These are phyloP conservation scores for Strix uralensis DNA, from an alignment of 2,113 vertebrate genomes.

Conservation along the genomic window DNA sequence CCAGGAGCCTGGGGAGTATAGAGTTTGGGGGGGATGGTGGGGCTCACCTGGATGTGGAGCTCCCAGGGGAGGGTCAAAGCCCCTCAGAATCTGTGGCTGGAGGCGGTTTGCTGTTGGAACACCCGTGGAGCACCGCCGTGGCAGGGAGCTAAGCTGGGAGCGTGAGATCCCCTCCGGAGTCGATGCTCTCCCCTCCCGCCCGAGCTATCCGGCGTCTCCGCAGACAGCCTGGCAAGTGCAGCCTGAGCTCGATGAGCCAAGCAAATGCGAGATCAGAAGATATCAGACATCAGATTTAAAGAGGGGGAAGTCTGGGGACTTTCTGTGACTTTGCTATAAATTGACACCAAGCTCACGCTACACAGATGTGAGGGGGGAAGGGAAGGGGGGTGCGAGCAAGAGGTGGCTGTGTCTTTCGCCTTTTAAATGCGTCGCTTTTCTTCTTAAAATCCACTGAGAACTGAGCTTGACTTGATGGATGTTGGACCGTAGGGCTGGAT, in stretches of 20 bases:
- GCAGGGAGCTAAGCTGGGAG: background rate
- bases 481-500: background rate
- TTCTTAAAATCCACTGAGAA: background rate
- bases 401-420: background rate
- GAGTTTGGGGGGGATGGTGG: background rate
- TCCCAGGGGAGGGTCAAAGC: background rate
- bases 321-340: constrained; percentile 9
- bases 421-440: accelerated
- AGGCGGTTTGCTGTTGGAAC: background rate
- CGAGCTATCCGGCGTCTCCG: accelerated
- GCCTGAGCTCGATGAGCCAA: background rate
- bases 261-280: background rate
- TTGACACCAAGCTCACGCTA: background rate
- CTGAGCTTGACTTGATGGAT: background rate
- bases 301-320: constrained; percentile 16
- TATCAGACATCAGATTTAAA: background rate
- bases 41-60: background rate
- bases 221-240: background rate
- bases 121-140: accelerated
- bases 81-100: background rate
- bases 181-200: background rate
- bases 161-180: accelerated
- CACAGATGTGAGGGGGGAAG: background rate
- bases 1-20: accelerated
- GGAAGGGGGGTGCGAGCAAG: background rate